Evolutionary conservation across 2,797 vertebrate species (phyloP).

Genomic region (Hirundo rustica): DNA sequence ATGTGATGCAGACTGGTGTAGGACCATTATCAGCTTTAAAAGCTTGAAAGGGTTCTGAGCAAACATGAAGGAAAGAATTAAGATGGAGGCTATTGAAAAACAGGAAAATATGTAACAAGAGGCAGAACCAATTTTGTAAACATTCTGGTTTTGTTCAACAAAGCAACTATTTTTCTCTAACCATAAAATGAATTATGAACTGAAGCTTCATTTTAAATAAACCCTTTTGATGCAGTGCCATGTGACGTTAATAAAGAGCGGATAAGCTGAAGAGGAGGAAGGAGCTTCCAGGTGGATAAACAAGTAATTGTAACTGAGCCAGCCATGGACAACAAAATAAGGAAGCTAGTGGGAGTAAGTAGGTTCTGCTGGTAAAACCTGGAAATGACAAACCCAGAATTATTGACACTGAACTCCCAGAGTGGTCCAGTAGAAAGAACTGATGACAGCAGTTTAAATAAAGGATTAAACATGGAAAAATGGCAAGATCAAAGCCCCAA

Average conservation of each 20-base stretch:
- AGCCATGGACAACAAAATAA: not conserved
- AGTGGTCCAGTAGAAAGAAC: not conserved
- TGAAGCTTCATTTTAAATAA: not conserved
- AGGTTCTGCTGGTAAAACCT: slow-evolving; percentile 16
- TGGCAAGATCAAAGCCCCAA: not conserved
- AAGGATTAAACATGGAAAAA: not conserved
- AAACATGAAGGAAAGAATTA: not conserved
- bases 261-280: not conserved
- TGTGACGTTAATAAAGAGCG: not conserved
- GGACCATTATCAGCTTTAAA: not conserved
- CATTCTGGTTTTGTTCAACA: not conserved
- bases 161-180: not conserved
- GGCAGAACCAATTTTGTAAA: not conserved
- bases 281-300: not conserved
- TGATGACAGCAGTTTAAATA: not conserved
- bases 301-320: not conserved
- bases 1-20: not conserved
- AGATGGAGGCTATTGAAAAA: not conserved
- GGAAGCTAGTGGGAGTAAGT: slow-evolving; percentile 33
- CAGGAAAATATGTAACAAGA: not conserved
- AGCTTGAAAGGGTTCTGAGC: not conserved
- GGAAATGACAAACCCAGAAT: not conserved
- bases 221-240: not conserved
- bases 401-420: not conserved
- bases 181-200: not conserved